A percentile compares a stretch with the other conserved stretches of the same genome.
Conservation (phyloP, 2,797 vertebrate genomes). For the Pristis pectinata region DNA sequence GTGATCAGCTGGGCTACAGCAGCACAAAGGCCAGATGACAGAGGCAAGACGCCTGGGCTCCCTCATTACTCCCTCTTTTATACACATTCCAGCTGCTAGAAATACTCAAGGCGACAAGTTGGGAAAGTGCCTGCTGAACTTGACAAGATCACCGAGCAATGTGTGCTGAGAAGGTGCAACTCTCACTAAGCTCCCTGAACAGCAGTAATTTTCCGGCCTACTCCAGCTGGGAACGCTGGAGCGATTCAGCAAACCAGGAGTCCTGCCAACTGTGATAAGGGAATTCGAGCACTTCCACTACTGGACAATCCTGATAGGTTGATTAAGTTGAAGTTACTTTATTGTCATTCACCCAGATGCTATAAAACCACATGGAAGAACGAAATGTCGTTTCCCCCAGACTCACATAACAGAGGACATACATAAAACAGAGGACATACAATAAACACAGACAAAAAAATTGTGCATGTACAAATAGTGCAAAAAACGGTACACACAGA, state of each 20-base stretch:
- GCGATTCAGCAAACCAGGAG: neutral
- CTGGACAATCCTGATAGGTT: no score
- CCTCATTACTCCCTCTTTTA: neutral
- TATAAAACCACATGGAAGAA: no score
- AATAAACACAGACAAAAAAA: no score
- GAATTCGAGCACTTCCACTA: no score
- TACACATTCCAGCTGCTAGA: neutral
- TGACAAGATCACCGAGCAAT: neutral
- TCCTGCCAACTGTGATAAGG: no score
- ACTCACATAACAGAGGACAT: no score
- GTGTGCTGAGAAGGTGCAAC: neutral
- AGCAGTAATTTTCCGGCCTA: neutral
- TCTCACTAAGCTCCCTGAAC: neutral
- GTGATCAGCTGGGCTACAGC: neutral
- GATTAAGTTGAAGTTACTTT: no score
- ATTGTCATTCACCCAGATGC: no score
- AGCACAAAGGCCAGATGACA: neutral
- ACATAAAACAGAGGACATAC: no score
- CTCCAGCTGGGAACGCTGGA: neutral
- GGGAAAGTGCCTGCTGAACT: neutral
- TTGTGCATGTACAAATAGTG: no score
- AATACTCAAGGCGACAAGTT: neutral
- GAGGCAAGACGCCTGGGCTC: neutral
- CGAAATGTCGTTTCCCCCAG: no score
- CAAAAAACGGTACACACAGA: no score